A percentile compares a stretch with the other conserved stretches of the same genome.
Evolutionary conservation across 2,797 vertebrate genomes (phyloP).

Genomic region (Molossus molossus): DNA sequence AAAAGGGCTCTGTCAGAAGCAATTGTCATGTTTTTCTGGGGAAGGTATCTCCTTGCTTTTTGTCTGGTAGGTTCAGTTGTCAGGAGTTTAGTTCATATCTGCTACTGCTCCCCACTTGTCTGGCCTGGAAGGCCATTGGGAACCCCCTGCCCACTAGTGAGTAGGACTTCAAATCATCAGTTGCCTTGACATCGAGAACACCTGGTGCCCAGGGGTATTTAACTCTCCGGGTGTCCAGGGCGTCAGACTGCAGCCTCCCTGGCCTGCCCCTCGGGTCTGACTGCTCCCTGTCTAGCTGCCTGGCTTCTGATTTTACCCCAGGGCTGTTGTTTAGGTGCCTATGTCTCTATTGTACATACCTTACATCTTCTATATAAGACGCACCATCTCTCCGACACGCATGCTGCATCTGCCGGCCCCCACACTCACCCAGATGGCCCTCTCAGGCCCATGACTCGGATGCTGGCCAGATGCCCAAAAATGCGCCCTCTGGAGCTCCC

Average conservation of each 20-base stretch:
- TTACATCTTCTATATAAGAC: not conserved
- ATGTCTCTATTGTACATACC: not conserved
- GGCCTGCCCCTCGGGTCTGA: not conserved
- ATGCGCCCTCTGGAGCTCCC: not conserved
- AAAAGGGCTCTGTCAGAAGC: not conserved
- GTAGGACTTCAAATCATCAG: not conserved
- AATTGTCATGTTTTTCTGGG: slow-evolving; percentile 16
- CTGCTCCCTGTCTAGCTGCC: not conserved
- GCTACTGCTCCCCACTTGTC: not conserved
- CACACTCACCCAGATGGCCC: not conserved
- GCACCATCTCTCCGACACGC: not conserved
- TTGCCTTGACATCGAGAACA: not conserved
- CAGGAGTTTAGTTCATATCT: not conserved
- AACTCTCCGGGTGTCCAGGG: not conserved
- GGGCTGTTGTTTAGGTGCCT: not conserved
- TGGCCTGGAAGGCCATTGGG: not conserved
- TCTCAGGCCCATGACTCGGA: slow-evolving; percentile 9
- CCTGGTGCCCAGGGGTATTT: not conserved
- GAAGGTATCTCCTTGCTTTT: not conserved
- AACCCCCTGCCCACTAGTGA: not conserved
- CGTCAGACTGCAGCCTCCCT: not conserved
- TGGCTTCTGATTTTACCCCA: not conserved
- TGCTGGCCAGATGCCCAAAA: not conserved
- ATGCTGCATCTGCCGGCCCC: not conserved
- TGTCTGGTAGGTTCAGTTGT: not conserved